These are phyloP conservation scores for Battus philenor DNA, from an alignment of 1,140 invertebrate genomes.

Conservation along the genomic window DNA sequence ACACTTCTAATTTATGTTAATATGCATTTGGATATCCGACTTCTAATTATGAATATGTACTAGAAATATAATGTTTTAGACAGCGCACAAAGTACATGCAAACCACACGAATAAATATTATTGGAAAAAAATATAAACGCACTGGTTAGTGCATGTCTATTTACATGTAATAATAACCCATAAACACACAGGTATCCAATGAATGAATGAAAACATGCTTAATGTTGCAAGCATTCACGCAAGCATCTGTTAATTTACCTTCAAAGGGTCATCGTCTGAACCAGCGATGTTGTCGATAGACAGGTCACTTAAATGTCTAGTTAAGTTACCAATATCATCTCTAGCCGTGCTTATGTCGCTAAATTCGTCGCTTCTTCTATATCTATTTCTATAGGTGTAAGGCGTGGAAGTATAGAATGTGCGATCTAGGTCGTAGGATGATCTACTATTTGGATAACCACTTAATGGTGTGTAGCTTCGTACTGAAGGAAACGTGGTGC, in stretches of 20 bases:
- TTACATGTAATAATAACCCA: too few relatives aligned
- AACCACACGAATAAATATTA: too few relatives aligned
- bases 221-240: too few relatives aligned
- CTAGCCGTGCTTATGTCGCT: slow-evolving; percentile 25
- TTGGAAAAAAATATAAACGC: too few relatives aligned
- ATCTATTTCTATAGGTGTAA: slow-evolving; percentile 49
- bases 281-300: slow-evolving; percentile 55
- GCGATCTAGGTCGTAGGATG: slow-evolving; percentile 60
- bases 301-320: slow-evolving; percentile 50
- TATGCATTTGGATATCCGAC: too few relatives aligned
- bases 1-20: too few relatives aligned
- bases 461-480: slow-evolving; percentile 58
- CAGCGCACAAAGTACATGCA: too few relatives aligned
- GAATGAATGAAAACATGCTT: too few relatives aligned
- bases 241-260: slow-evolving; percentile 52
- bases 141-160: too few relatives aligned
- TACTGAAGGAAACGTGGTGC: slow-evolving; percentile 58
- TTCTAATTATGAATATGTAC: too few relatives aligned
- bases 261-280: slow-evolving; percentile 55
- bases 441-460: slow-evolving; percentile 60
- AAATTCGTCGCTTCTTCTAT: slow-evolving; percentile 39
- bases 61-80: too few relatives aligned
- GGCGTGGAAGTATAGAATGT: slow-evolving; percentile 57
- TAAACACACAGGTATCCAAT: too few relatives aligned
- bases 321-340: slow-evolving; percentile 43